Evolutionary conservation across 2,888 invertebrate species (phyloP).

Genomic region (Onchidella celtica): DNA sequence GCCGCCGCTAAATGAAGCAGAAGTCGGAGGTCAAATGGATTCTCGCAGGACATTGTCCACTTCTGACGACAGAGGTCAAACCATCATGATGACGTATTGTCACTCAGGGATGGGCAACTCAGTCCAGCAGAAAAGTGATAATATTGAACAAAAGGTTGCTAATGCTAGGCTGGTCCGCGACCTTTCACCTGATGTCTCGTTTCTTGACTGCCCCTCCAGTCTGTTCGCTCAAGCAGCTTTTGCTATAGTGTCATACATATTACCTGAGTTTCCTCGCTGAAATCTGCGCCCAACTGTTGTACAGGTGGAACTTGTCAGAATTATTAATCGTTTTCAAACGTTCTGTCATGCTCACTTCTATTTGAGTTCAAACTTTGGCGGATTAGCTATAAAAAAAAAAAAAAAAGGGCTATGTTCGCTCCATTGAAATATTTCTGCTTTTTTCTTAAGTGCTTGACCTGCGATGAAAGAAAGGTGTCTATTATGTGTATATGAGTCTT

Average conservation of each 20-base stretch:
- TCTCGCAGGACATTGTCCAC: neutral
- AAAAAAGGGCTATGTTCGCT: too few species aligned
- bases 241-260: neutral
- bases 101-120: neutral
- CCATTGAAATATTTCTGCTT: too few species aligned
- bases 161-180: neutral
- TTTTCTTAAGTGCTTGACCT: too few species aligned
- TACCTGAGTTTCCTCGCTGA: neutral
- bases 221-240: neutral
- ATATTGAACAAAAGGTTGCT: neutral
- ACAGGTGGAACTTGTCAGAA: too few species aligned
- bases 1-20: neutral
- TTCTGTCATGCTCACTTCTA: too few species aligned
- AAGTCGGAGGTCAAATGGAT: neutral
- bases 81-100: neutral
- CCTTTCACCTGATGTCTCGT: neutral
- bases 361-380: too few species aligned
- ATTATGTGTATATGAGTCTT: too few species aligned
- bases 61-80: neutral
- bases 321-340: too few species aligned
- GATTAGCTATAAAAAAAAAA: too few species aligned
- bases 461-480: too few species aligned
- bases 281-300: too few species aligned
- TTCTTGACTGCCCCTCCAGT: neutral
- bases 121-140: neutral